Base-by-base conservation (phyloP, 2,888 invertebrate species). In the Argyresthia goedartella region DNA sequence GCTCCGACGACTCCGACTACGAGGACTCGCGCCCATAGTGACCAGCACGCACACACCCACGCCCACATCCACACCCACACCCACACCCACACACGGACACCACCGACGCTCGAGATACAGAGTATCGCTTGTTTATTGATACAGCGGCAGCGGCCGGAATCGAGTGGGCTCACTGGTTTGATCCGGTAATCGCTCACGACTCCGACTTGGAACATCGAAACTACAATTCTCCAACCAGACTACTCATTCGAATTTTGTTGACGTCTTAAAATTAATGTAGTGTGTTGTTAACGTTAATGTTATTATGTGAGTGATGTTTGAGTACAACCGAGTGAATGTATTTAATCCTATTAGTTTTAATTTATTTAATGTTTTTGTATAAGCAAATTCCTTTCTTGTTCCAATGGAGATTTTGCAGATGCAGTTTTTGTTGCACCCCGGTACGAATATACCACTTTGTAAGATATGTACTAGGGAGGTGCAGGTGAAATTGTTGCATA, bases 321-420 rank as follows among this genome's bases (percentile, higher is more conserved):
- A 73, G 71, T 75, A 75, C 71, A 74, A 76, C 63, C 57, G 81
- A 67, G 72, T 75, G 81, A 79, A 76, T 81, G 81, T 81, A 79
- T 84, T 81, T 81, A 76, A 81, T 78, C 77, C 74, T 81, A 79
- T 72, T 80, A 54, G 50, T 48, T 52, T 42, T 50, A 52, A 47
- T 47, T 51, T 51, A 50, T 54, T 11, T 65, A 59, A 61, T 62
- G 57, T 60, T 64, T 61, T 60, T 60, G 56, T 60, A 68, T 69
- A 71, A 74, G 71, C 69, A 70, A 74, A 66, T 73, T 72, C 68
- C 60, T 63, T 64, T 64, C 60, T 71, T 68, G 68, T 69, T 69
- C 66, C 65, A 64, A 67, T 67, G 58, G 62, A 67, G 59, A 60
- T 62, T 66, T 66, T 41, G 52, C 71, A 73, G 75, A 66, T 41